Conservation (phyloP, 35 echinoderm and acorn worm genomes). For the Acanthaster planci region DNA sequence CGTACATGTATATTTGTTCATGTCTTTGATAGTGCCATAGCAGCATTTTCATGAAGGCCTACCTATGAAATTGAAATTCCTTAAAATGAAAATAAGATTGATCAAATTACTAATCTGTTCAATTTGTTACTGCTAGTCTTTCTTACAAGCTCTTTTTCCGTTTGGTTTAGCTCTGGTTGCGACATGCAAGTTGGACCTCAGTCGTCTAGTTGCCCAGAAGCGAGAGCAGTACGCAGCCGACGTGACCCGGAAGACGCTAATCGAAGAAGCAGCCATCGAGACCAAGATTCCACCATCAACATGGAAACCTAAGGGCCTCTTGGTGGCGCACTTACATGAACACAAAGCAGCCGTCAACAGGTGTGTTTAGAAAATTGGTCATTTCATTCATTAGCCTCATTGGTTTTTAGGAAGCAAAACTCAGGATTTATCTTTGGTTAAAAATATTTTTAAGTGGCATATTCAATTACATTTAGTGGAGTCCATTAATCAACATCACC, state of each 20-base stretch:
- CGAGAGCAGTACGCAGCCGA: slow-evolving; percentile 75
- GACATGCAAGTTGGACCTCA: slow-evolving; percentile 71
- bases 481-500: too few relatives aligned
- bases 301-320: slow-evolving; percentile 88
- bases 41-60: not conserved
- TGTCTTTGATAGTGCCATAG: not conserved
- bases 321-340: slow-evolving; percentile 93
- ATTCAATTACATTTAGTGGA: too few relatives aligned
- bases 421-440: too few relatives aligned
- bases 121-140: not conserved
- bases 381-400: too few relatives aligned
- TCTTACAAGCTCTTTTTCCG: not conserved
- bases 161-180: slow-evolving; percentile 16
- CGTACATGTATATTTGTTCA: too few relatives aligned
- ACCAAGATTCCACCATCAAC: slow-evolving; percentile 59
- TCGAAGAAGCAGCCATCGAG: slow-evolving; percentile 68
- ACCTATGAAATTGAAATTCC: not conserved
- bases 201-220: slow-evolving; percentile 74
- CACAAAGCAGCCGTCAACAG: slow-evolving; percentile 93
- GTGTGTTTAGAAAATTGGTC: not conserved
- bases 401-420: too few relatives aligned
- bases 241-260: slow-evolving; percentile 60
- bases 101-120: too few relatives aligned
- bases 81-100: not conserved
- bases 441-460: too few relatives aligned